Conservation (phyloP, 2,888 invertebrate species). For the Hoplodrina blanda region DNA sequence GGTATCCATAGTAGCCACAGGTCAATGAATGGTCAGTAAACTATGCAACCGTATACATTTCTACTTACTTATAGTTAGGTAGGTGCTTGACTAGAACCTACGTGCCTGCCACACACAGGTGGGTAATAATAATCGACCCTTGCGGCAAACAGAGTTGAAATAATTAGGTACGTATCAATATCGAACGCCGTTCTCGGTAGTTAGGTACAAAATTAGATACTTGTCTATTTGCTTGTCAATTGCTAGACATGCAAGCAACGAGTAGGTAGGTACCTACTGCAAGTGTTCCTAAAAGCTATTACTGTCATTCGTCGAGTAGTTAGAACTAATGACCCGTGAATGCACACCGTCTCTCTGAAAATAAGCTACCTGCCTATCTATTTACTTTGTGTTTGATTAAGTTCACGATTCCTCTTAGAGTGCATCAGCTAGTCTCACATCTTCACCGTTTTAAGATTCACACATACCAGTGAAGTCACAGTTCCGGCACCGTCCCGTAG, state of each 20-base stretch:
- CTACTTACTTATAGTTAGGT: background rate
- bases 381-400: too few species aligned
- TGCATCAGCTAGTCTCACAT: too few species aligned
- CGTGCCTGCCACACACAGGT: background rate
- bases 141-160: conserved; percentile 55
- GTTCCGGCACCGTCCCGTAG: too few species aligned
- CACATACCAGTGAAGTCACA: too few species aligned
- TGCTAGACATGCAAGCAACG: background rate
- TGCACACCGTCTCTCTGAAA: too few species aligned
- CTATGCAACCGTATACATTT: conserved; percentile 13
- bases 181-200: conserved; percentile 59
- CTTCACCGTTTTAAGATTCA: too few species aligned
- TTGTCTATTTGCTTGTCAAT: conserved; percentile 12
- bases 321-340: too few species aligned
- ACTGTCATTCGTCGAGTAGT: too few species aligned
- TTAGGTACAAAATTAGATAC: conserved; percentile 33
- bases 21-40: conserved; percentile 46
- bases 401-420: too few species aligned
- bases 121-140: background rate
- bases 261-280: too few species aligned
- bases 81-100: background rate
- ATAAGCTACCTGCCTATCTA: too few species aligned
- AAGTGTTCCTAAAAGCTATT: too few species aligned
- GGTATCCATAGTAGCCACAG: conserved; percentile 58
- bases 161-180: conserved; percentile 68